Evolutionary conservation across 1,140 invertebrate species (phyloP).

Genomic region (Sminthurinus signatus): DNA sequence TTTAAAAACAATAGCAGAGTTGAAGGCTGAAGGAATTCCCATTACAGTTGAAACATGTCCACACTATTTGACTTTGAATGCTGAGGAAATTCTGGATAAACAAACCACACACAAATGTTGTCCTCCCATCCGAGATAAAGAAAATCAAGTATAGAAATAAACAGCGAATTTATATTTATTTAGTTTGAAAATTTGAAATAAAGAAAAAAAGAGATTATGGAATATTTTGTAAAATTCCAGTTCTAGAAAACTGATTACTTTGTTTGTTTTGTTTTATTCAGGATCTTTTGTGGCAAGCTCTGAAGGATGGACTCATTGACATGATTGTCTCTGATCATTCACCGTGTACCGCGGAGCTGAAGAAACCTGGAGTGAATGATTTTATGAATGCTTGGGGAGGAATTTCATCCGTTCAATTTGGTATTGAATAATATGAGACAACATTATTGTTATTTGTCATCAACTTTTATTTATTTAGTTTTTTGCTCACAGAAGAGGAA

Average conservation of each 20-base stretch:
- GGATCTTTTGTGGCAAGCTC: conserved; percentile 57
- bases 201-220: too few relatives aligned
- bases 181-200: too few relatives aligned
- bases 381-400: conserved; percentile 59
- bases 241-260: too few relatives aligned
- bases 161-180: conserved; percentile 4
- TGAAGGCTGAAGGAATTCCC: conserved; percentile 47
- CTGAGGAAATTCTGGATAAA: conserved; percentile 56
- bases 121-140: conserved; percentile 58
- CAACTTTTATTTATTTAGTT: too few relatives aligned
- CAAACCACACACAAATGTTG: conserved; percentile 64
- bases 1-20: conserved; percentile 48
- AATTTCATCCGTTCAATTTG: conserved; percentile 65
- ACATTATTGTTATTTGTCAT: too few relatives aligned
- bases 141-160: conserved; percentile 61
- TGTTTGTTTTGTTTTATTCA: conserved; percentile 43
- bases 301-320: conserved; percentile 53
- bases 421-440: too few relatives aligned
- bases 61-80: conserved; percentile 60
- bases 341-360: conserved; percentile 60
- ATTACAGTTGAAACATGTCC: conserved; percentile 66
- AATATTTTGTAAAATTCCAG: too few relatives aligned
- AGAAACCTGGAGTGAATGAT: conserved; percentile 52
- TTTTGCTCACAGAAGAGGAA: too few relatives aligned
- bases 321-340: conserved; percentile 69